Evolutionary conservation across 2,113 vertebrate species (phyloP).

Genomic region (Onychostruthus taczanowskii): DNA sequence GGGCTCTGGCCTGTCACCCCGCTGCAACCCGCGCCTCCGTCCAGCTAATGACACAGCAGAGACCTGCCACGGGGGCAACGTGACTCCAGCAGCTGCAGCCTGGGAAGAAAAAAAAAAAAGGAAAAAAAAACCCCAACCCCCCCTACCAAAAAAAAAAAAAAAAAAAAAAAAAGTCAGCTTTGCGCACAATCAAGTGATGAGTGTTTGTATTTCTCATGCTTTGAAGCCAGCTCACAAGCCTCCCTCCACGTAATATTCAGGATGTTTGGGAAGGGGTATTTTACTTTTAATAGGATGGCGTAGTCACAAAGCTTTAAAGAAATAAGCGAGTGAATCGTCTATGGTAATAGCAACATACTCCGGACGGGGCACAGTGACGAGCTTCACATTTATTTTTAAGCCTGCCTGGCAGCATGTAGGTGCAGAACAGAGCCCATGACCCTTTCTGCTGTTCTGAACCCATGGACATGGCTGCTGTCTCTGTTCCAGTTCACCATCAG

Average conservation of each 20-base stretch:
- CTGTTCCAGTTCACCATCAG: background rate
- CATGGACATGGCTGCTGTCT: background rate
- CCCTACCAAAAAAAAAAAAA: background rate
- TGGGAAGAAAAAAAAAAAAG: background rate
- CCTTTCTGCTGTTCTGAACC: background rate
- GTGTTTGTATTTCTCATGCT: slow-evolving; percentile 58
- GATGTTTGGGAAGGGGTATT: slow-evolving; percentile 61
- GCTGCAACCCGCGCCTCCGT: background rate
- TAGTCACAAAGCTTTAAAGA: slow-evolving; percentile 61
- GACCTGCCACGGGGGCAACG: slow-evolving; percentile 3
- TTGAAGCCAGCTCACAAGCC: slow-evolving; percentile 49
- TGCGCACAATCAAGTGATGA: slow-evolving; percentile 58
- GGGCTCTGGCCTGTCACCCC: background rate
- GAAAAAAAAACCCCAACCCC: background rate
- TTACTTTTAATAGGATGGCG: slow-evolving; percentile 54
- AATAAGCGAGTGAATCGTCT: slow-evolving; percentile 31
- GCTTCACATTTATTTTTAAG: slow-evolving; percentile 36
- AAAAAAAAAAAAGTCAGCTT: too few species aligned
- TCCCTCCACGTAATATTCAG: slow-evolving; percentile 35
- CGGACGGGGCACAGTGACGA: background rate
- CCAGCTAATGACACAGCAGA: slow-evolving; percentile 44
- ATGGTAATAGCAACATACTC: slow-evolving; percentile 33
- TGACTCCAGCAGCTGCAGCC: slow-evolving; percentile 24
- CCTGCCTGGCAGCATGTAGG: slow-evolving; percentile 20
- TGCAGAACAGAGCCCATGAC: background rate